phyloP scores from a whole-genome alignment of 2,888 invertebrate species.

The Melieria picta region DNA sequence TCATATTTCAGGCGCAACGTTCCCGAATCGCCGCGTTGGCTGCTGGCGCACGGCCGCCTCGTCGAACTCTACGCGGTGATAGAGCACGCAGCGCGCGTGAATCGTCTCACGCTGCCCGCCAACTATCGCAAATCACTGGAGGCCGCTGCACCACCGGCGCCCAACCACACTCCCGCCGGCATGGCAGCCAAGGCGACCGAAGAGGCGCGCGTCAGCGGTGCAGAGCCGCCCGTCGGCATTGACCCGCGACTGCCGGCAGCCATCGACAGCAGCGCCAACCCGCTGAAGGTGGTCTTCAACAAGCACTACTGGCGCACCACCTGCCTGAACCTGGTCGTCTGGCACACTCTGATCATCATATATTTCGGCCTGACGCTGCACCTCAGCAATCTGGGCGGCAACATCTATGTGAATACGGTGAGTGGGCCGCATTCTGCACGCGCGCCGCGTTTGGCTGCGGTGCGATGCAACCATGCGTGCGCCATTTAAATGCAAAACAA shows the following conservation, averaged over 20 bases:
- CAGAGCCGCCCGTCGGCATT: neutral
- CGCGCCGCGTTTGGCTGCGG: too few relatives aligned
- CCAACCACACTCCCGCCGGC: conserved; percentile 63
- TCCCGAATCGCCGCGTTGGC: conserved; percentile 83
- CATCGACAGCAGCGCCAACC: conserved; percentile 57
- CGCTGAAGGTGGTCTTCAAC: conserved; percentile 74
- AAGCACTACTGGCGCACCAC: conserved; percentile 75
- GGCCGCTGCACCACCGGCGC: conserved; percentile 51
- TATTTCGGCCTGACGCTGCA: conserved; percentile 84
- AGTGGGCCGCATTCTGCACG: conserved; percentile 45
- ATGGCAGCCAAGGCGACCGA: conserved; percentile 16
- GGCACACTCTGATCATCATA: conserved; percentile 80
- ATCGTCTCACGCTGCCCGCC: conserved; percentile 72
- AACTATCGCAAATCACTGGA: conserved; percentile 74
- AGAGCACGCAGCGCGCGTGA: conserved; percentile 74
- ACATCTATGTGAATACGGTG: conserved; percentile 78
- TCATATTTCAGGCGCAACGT: conserved; percentile 72
- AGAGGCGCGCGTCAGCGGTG: conserved; percentile 1
- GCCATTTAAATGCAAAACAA: too few relatives aligned
- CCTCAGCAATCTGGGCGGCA: conserved; percentile 77
- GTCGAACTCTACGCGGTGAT: conserved; percentile 74
- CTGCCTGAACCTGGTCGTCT: conserved; percentile 74
- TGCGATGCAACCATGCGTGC: too few relatives aligned
- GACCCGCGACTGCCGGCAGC: conserved; percentile 52
- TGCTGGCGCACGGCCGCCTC: conserved; percentile 75